phyloP scores from a whole-genome alignment of 1,140 invertebrate species.

The Calycopis cecrops region DNA sequence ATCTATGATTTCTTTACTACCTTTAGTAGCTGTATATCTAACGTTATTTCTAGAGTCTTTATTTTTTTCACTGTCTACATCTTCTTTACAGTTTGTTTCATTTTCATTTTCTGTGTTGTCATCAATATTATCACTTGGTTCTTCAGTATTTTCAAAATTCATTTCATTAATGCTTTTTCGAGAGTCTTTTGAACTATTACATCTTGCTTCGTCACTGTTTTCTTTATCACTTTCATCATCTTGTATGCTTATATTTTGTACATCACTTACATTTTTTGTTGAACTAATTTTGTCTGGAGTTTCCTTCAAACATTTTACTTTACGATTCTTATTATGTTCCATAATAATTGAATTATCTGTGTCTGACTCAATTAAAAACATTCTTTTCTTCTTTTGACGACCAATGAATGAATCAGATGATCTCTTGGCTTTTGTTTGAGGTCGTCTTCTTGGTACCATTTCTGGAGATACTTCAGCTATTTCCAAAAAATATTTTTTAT shows the following conservation, averaged over 20 bases:
- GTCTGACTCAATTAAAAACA: conserved; percentile 52
- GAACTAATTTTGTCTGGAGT: conserved; percentile 48
- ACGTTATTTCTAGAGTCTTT: neutral
- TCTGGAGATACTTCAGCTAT: conserved; percentile 44
- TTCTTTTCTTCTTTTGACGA: conserved; percentile 47
- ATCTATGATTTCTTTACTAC: too few relatives aligned
- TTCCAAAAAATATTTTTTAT: neutral
- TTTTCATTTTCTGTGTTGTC: conserved; percentile 9
- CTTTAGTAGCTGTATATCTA: neutral
- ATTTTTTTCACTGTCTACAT: neutral
- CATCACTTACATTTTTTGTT: conserved; percentile 16
- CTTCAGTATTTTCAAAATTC: neutral
- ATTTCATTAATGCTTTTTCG: neutral
- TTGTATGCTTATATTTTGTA: conserved; percentile 31
- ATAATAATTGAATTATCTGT: conserved; percentile 58
- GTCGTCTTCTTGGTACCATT: conserved; percentile 41
- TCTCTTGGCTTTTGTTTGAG: conserved; percentile 22
- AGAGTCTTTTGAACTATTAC: neutral
- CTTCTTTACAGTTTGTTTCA: neutral
- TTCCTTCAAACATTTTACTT: conserved; percentile 47
- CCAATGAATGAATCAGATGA: conserved; percentile 39
- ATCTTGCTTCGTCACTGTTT: conserved; percentile 6
- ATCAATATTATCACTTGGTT: conserved; percentile 16
- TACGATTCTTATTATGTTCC: conserved; percentile 45
- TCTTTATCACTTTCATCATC: conserved; percentile 25